Base-by-base conservation (phyloP, 2,113 vertebrate species). In the Paratilapia polleni region DNA sequence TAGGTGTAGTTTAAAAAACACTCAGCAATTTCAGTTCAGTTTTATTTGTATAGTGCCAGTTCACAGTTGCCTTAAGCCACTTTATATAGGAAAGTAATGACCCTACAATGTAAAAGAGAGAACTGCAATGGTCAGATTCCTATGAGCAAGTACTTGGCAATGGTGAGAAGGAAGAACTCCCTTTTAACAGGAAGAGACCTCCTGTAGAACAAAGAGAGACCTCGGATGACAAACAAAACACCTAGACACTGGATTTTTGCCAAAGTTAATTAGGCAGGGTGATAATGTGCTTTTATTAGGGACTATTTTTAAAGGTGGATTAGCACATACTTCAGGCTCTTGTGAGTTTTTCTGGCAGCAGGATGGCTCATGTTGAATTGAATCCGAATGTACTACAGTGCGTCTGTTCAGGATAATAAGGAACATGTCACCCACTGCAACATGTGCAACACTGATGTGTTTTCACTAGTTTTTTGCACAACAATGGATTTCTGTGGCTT, bases 381-480 rank as follows among this genome's bases (percentile, higher is more conserved):
- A 73, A 24, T 54, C 68, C 4, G 1, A 8, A 36, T 36, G 6
- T 7, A 36, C 36, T 36, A 8, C 36, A 36, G 36, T 31, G 68
- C 54, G 47, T 73, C 43, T 54, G 43, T 73, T 73, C 47, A 31
- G 31, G 52, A 73, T 34, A 73, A 73, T 73, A 73, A 73, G 47
- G 26, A n/a, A 73, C 68, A 73, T 54, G 68, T 52, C 66, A 73
- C 36, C 7, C 43, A 26, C 22, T 47, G 14, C 38, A 68, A 68
- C 68, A 73, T 73, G 47, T 73, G 68, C 68, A 54, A 73, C 47
- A 34, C 68, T 14, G 68, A 73, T 54, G 47, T 73, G 26, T 73
- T 54, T 73, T 73, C 68, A 73, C 13, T 14, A 54, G 11, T 34
- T 73, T n/a, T 73, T 73, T 73, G 26, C 24, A 73, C 68, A 73